phyloP scores from a whole-genome alignment of 2,797 vertebrate species.

The Geotrypetes seraphini region DNA sequence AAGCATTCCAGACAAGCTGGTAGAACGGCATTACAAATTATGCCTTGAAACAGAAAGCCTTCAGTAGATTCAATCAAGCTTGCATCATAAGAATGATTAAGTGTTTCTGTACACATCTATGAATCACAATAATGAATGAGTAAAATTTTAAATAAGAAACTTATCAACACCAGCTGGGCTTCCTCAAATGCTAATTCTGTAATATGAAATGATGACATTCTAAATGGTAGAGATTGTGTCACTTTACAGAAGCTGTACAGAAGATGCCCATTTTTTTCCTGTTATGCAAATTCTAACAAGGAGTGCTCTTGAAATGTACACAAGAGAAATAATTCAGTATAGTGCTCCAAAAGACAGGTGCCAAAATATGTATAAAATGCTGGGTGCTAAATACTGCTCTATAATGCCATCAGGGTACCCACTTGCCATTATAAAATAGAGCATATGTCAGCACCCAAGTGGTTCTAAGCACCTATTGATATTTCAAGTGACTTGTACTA shows the following conservation, averaged over 20 bases:
- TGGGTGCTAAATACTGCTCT: no score
- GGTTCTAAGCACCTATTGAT: no score
- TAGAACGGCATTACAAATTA: conserved; percentile 46
- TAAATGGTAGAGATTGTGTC: conserved; percentile 23
- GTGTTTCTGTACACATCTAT: conserved; percentile 41
- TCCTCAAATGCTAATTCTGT: conserved; percentile 19
- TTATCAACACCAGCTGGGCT: conserved; percentile 45
- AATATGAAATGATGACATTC: conserved; percentile 32
- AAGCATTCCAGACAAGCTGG: conserved; percentile 34
- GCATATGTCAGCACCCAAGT: no score
- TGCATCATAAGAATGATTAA: conserved; percentile 43
- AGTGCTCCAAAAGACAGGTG: no score
- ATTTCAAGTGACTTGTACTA: no score
- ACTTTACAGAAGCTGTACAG: conserved; percentile 7
- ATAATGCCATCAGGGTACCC: no score
- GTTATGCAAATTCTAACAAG: no score
- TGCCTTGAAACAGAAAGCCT: conserved; percentile 43
- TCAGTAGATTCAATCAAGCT: conserved; percentile 35
- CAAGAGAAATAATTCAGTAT: no score
- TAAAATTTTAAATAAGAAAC: conserved; percentile 45
- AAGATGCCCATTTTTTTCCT: no score
- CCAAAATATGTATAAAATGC: no score
- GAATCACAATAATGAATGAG: conserved; percentile 55
- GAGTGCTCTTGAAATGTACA: no score
- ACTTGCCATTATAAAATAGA: no score